Base-by-base conservation (phyloP, 2,113 vertebrate genomes). In the Oryzias javanicus region DNA sequence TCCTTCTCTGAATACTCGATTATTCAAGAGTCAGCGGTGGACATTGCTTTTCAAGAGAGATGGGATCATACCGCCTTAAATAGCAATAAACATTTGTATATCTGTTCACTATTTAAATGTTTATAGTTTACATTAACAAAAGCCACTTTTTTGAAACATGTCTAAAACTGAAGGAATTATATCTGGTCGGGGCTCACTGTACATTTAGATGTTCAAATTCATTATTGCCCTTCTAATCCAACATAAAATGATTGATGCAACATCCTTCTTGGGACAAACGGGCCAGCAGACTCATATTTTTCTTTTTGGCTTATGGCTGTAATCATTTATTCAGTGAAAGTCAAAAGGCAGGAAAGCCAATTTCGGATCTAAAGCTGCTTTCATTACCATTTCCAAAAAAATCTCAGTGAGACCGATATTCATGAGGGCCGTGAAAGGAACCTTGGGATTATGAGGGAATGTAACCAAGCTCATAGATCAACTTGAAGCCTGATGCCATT, bases 161-260 rank as follows among this genome's bases (percentile, higher is more conserved):
- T 47, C 59, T 60, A 19, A 62, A 64, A 56, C 10, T 49, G 49
- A 1, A 50, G 64, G 72, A 16, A 76, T 80, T 82, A 58, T 51
- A 76, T 56, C 42, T 64, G 49, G 54, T 61, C 51, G 53, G 74
- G 78, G 57, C 24, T 57, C 25, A 64, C 29, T 42, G 64, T 22
- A 47, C 14, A 80, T 88, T 86, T 82, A 49, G 55, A 64, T 60
- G 80, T 80, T 85, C 78, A 75, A 68, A 78, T 82, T 61, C 75
- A 64, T 56, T 54, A 59, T 84, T 67, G 67, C 74, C 60, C 74
- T 46, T 62, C 47, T 57, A 67, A 79, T 70, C 62, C 77, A 71
- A 71, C 67, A 73, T 55, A 24, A 20, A 48, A 56, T 81, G 76
- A 86, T 83, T 80, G 77, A 83, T 71, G 69, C 75, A 70, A 76